These are phyloP conservation scores for Hipposideros armiger DNA, from an alignment of 2,113 vertebrate genomes.

Conservation along the genomic window DNA sequence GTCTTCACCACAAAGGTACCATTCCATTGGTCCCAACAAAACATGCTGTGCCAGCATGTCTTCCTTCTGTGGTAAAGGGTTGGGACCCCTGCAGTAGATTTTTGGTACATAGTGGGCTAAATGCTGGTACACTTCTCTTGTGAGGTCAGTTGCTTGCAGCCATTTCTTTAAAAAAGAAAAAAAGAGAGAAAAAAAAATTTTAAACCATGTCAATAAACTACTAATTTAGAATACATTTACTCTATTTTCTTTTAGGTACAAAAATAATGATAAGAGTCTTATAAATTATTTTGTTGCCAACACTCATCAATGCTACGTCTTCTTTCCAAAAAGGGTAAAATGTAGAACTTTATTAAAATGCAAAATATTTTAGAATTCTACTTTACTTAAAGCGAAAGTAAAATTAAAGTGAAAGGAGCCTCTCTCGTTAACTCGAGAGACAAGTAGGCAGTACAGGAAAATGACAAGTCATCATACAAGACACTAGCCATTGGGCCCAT, in stretches of 20 bases:
- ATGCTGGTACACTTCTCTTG: constrained; percentile 94
- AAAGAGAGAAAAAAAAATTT: constrained; percentile 70
- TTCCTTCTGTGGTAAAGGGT: constrained; percentile 93
- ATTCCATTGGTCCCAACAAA: constrained; percentile 95
- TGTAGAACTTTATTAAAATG: constrained; percentile 13
- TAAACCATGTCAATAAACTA: constrained; percentile 51
- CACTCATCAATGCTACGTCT: not conserved
- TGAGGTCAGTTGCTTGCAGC: constrained; percentile 93
- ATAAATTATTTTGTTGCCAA: constrained; percentile 43
- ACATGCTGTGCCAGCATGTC: constrained; percentile 94
- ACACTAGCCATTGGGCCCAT: not conserved
- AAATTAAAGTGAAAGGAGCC: constrained; percentile 32
- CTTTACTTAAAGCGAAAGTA: not conserved
- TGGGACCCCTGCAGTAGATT: constrained; percentile 95
- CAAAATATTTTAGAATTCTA: constrained; percentile 32
- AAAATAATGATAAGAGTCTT: constrained; percentile 16
- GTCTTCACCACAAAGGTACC: constrained; percentile 96
- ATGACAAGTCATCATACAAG: not conserved
- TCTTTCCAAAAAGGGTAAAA: constrained; percentile 35
- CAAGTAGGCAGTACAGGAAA: not conserved
- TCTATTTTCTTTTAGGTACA: constrained; percentile 9
- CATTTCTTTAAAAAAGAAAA: constrained; percentile 90
- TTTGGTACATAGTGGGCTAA: constrained; percentile 94
- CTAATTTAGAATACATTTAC: constrained; percentile 39
- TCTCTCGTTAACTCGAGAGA: not conserved